Conservation (phyloP, 1,140 invertebrate species). For the Euura lappo region DNA sequence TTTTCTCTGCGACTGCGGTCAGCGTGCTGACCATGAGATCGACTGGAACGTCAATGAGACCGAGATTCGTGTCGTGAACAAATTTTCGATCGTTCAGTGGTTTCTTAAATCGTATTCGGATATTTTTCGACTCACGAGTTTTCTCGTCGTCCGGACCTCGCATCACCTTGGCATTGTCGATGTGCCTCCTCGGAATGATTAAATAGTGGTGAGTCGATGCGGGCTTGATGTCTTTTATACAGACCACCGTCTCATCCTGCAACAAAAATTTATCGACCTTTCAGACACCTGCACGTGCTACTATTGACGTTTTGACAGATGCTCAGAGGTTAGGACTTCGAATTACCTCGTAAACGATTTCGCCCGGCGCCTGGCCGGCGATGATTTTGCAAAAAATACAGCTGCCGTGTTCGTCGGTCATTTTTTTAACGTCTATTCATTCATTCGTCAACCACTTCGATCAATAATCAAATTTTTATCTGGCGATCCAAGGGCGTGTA, state of each 20-base stretch:
- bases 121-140: slow-evolving; percentile 65
- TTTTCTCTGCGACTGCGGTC: slow-evolving; percentile 61
- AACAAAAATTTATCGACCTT: slow-evolving; percentile 29
- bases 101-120: slow-evolving; percentile 15
- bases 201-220: slow-evolving; percentile 82
- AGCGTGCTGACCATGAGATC: slow-evolving; percentile 67
- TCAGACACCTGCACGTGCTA: background rate
- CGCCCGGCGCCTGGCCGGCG: slow-evolving; percentile 63
- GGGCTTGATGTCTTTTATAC: slow-evolving; percentile 86
- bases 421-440: background rate
- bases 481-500: no score
- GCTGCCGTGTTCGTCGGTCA: slow-evolving; percentile 23
- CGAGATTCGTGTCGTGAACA: slow-evolving; percentile 6
- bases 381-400: slow-evolving; percentile 80
- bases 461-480: no score
- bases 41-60: slow-evolving; percentile 60
- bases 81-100: no score
- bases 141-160: slow-evolving; percentile 65
- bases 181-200: slow-evolving; percentile 79
- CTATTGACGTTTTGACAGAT: no score
- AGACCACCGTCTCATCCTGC: slow-evolving; percentile 79
- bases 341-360: slow-evolving; percentile 59
- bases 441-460: no score
- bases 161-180: slow-evolving; percentile 74
- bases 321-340: no score